These are phyloP conservation scores for Diadema setosum DNA, from an alignment of 35 echinoderm and acorn worm species.

Conservation along the genomic window DNA sequence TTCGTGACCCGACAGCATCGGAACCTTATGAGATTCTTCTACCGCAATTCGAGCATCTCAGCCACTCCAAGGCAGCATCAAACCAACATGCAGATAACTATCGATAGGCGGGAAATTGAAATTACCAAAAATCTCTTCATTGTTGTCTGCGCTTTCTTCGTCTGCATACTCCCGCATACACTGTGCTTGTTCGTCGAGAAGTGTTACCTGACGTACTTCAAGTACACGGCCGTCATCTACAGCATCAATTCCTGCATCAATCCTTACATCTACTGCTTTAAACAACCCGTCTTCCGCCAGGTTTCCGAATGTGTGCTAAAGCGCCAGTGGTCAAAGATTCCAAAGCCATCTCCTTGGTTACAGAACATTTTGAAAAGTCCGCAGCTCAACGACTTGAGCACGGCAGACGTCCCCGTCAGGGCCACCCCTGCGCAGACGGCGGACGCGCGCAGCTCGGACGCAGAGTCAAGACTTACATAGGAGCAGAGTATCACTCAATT, in stretches of 20 bases:
- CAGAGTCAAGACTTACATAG: no score
- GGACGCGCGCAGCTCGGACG: no score
- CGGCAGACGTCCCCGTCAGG: no score
- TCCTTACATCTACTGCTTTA: constrained; percentile 19
- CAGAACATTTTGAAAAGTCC: neutral
- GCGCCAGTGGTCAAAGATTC: neutral
- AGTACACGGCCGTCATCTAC: constrained; percentile 4
- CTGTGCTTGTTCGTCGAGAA: neutral
- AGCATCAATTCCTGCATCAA: constrained; percentile 6
- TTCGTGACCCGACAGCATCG: neutral
- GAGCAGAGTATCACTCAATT: no score
- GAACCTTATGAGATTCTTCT: neutral
- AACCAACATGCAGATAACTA: neutral
- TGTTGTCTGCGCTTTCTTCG: neutral
- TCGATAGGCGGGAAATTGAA: constrained; percentile 8
- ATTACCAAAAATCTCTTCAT: constrained; percentile 12
- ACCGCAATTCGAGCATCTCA: no score
- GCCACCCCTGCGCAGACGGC: no score
- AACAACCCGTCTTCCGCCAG: neutral
- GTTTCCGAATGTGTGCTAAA: neutral
- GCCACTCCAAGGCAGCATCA: neutral
- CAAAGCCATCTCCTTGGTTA: neutral
- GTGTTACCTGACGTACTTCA: constrained; percentile 1
- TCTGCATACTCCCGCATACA: constrained; percentile 4
- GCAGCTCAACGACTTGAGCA: no score